Percentiles rank a stretch among this genome's conserved stretches.
Conservation (phyloP, 2,113 vertebrate genomes). For the Crocuta crocuta region DNA sequence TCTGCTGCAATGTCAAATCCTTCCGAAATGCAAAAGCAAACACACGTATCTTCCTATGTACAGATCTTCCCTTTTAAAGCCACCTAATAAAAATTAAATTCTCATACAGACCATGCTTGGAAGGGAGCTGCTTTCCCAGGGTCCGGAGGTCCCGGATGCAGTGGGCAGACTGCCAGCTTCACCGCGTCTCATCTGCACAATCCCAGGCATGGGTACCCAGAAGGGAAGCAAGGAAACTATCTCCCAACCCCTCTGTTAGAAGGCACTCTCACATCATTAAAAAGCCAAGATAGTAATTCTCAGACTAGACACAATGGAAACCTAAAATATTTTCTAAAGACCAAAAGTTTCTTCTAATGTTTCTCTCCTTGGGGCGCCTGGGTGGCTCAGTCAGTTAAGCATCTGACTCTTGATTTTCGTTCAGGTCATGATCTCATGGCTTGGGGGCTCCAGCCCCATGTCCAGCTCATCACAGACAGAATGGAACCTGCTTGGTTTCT, state of each 20-base stretch:
- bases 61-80: conserved; percentile 12
- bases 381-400: too few species aligned
- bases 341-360: not conserved
- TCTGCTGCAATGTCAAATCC: not conserved
- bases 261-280: not conserved
- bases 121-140: not conserved
- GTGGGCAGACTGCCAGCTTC: fast-evolving
- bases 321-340: not conserved
- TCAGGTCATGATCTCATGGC: too few species aligned
- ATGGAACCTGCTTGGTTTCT: too few species aligned
- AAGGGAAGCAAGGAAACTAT: too few species aligned
- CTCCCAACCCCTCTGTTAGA: not conserved
- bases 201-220: not conserved
- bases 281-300: not conserved
- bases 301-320: not conserved
- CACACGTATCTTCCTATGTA: not conserved
- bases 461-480: too few species aligned
- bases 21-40: not conserved
- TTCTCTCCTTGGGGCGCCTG: not conserved
- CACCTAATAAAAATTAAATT: not conserved
- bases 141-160: fast-evolving
- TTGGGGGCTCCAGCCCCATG: too few species aligned
- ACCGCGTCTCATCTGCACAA: not conserved
- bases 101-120: not conserved
- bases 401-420: too few species aligned